A percentile compares a stretch with the other conserved stretches of the same genome.
Conservation (phyloP, 2,888 invertebrate species). For the Lymantria dispar region DNA sequence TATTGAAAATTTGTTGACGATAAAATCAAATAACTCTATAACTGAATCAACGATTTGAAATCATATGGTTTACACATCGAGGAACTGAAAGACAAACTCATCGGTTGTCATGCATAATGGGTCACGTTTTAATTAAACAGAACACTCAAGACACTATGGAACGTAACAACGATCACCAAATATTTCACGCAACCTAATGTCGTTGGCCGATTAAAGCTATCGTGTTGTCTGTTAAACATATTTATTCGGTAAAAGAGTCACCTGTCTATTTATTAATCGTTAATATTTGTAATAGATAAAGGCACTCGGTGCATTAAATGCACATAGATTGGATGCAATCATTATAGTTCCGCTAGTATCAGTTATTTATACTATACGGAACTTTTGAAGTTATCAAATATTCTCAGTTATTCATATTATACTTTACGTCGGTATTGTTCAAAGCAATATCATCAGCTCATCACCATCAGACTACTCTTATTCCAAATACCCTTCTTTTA, state of each 20-base stretch:
- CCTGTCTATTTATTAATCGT: slow-evolving; percentile 7
- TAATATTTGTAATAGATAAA: slow-evolving; percentile 16
- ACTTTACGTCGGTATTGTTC: no score
- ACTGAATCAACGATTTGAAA: no score
- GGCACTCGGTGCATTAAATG: slow-evolving; percentile 9
- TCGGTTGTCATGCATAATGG: no score
- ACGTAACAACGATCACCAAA: background rate
- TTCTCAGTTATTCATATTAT: background rate
- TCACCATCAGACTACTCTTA: no score
- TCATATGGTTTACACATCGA: no score
- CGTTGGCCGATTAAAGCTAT: slow-evolving; percentile 10
- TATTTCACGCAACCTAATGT: background rate
- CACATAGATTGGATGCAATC: slow-evolving; percentile 10
- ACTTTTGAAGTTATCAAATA: background rate
- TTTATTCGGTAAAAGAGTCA: slow-evolving; percentile 19
- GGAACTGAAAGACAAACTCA: no score
- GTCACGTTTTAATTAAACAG: no score
- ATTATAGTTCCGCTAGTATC: slow-evolving; percentile 3
- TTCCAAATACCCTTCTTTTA: no score
- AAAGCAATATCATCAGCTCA: no score
- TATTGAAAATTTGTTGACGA: no score
- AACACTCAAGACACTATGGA: background rate
- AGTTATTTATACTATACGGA: background rate
- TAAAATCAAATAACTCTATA: no score
- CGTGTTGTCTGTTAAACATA: background rate